Percentiles rank a stretch among this genome's conserved stretches.
These are phyloP conservation scores for Seladonia tumulorum DNA, from an alignment of 2,888 invertebrate genomes.

Conservation along the genomic window DNA sequence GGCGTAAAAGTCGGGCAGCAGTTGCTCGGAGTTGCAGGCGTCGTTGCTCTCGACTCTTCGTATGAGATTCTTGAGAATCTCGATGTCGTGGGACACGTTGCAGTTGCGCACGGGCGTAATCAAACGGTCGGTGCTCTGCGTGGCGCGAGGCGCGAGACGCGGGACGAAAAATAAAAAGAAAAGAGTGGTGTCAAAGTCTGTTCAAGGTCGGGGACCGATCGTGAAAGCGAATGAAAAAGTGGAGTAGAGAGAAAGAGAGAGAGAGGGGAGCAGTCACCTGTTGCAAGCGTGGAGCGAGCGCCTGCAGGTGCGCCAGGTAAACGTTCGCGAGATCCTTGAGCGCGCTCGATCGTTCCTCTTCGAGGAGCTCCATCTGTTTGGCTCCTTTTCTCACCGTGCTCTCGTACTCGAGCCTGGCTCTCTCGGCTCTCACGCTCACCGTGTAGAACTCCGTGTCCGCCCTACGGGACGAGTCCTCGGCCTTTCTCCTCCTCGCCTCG, in stretches of 20 bases:
- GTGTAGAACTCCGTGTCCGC: slow-evolving; percentile 97
- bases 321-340: slow-evolving; percentile 89
- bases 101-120: slow-evolving; percentile 88
- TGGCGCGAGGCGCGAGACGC: neutral
- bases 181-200: neutral
- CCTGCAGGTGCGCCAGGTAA: slow-evolving; percentile 86
- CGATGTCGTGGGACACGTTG: slow-evolving; percentile 87
- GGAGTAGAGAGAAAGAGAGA: neutral
- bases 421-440: slow-evolving; percentile 94
- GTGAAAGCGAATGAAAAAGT: neutral
- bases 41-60: slow-evolving; percentile 89
- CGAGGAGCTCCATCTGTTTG: slow-evolving; percentile 93
- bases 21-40: slow-evolving; percentile 90
- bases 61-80: slow-evolving; percentile 88
- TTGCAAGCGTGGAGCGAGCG: slow-evolving; percentile 92
- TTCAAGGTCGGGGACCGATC: neutral
- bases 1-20: slow-evolving; percentile 97
- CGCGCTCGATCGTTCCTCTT: slow-evolving; percentile 94
- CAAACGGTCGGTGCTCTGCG: slow-evolving; percentile 89
- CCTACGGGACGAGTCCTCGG: slow-evolving; percentile 95
- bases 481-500: slow-evolving; percentile 94
- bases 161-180: neutral
- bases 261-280: slow-evolving; percentile 85
- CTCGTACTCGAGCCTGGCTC: slow-evolving; percentile 96
- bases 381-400: slow-evolving; percentile 94